Percentiles rank a stretch among this genome's conserved stretches.
Conservation (phyloP, 2,113 vertebrate species). For the Platanista minor region DNA sequence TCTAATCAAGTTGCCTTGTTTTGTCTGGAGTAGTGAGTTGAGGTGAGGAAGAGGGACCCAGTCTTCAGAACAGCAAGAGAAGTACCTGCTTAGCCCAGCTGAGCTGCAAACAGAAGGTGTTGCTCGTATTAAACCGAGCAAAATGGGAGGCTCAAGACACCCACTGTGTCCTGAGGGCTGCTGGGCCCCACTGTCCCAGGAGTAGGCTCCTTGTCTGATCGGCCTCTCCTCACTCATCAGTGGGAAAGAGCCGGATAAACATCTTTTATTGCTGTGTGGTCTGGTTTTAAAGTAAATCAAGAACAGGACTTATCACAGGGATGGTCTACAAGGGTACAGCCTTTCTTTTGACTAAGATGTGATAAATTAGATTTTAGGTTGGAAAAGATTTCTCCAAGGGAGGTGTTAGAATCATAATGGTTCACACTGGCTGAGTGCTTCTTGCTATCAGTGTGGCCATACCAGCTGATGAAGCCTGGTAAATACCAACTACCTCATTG, state of each 20-base stretch:
- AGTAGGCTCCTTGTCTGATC: not conserved
- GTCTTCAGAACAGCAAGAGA: not conserved
- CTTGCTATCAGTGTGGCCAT: not conserved
- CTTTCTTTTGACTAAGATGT: not conserved
- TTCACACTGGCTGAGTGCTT: not conserved
- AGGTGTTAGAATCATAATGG: not conserved
- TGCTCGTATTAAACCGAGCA: not conserved
- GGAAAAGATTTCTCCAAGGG: not conserved
- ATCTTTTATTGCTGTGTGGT: not conserved
- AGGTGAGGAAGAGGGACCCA: not conserved
- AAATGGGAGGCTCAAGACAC: too few relatives aligned
- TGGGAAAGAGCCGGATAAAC: not conserved
- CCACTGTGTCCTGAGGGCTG: not conserved
- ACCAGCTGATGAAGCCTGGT: not conserved
- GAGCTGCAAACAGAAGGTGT: not conserved
- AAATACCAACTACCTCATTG: not conserved
- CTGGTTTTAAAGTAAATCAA: not conserved
- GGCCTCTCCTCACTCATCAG: not conserved
- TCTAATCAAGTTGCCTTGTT: not conserved
- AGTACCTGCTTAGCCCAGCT: not conserved
- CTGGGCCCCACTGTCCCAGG: not conserved
- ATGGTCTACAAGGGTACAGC: not conserved
- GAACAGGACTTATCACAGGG: not conserved
- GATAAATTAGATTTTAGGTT: not conserved
- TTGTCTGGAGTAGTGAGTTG: not conserved